A percentile compares a stretch with the other conserved stretches of the same genome.
Conservation (phyloP, 2,113 vertebrate species). For the Pterophyllum scalare region DNA sequence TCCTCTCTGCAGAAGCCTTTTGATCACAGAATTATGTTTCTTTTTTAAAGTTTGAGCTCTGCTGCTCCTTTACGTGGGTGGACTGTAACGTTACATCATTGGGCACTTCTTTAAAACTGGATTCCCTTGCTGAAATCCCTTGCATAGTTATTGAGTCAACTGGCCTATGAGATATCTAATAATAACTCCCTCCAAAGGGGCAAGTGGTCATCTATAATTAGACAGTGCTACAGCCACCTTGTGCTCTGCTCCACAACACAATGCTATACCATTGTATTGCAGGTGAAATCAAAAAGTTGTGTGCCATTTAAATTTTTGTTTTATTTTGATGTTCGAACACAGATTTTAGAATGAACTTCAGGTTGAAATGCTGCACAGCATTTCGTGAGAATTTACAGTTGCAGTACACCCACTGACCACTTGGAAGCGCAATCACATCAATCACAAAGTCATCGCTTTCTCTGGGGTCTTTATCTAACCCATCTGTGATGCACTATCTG, state of each 20-base stretch:
- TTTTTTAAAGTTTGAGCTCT: background rate
- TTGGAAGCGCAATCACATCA: slow-evolving; percentile 39
- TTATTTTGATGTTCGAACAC: background rate
- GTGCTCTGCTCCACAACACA: background rate
- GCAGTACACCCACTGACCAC: slow-evolving; percentile 45
- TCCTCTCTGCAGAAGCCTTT: background rate
- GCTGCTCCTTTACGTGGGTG: background rate
- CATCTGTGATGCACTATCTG: background rate
- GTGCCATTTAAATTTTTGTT: background rate
- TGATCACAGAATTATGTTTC: background rate
- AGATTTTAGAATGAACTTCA: background rate
- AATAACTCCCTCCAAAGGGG: slow-evolving; percentile 71
- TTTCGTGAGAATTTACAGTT: background rate
- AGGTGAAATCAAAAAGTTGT: background rate
- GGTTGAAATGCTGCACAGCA: background rate
- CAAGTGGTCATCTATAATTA: slow-evolving; percentile 80
- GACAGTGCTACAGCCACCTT: slow-evolving; percentile 56
- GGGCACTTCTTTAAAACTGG: slow-evolving; percentile 34
- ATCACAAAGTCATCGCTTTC: background rate
- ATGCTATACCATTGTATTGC: slow-evolving; percentile 10
- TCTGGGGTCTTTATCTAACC: rapidly evolving
- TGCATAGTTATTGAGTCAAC: slow-evolving; percentile 74
- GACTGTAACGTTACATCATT: slow-evolving; percentile 28
- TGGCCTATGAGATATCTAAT: slow-evolving; percentile 69
- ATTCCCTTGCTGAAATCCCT: slow-evolving; percentile 56